phyloP scores from a whole-genome alignment of 2,888 invertebrate species.

The Dryadula phaetusa region DNA sequence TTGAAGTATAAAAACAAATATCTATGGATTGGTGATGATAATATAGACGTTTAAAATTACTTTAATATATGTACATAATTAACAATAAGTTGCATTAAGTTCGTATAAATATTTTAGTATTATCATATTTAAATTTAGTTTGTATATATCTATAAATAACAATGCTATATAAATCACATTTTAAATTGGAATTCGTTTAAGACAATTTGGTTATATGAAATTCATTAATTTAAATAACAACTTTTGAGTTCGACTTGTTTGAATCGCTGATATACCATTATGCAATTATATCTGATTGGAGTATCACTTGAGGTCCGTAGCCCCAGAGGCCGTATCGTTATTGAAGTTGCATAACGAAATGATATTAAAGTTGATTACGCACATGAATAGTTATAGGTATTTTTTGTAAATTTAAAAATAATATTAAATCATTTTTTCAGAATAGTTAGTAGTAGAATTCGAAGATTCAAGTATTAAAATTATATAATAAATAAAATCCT shows the following conservation, averaged over 20 bases:
- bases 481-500: not conserved
- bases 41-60: not conserved
- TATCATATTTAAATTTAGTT: not conserved
- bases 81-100: not conserved
- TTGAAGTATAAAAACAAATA: constrained; percentile 31
- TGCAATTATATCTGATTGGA: constrained; percentile 23
- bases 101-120: not conserved
- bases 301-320: constrained; percentile 20
- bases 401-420: not conserved
- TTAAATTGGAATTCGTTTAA: constrained; percentile 2
- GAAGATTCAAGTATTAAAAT: too few species aligned
- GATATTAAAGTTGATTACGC: constrained; percentile 4
- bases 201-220: constrained; percentile 8
- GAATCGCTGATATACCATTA: constrained; percentile 18
- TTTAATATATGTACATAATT: not conserved
- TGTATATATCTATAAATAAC: not conserved
- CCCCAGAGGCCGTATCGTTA: constrained; percentile 22
- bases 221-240: constrained; percentile 21
- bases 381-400: not conserved
- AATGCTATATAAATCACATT: not conserved
- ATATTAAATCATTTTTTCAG: not conserved
- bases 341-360: constrained; percentile 17
- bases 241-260: constrained; percentile 15
- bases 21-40: constrained; percentile 19
- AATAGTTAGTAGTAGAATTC: too few species aligned